A percentile compares a stretch with the other conserved stretches of the same genome.
phyloP scores from a whole-genome alignment of 2,113 vertebrate species.

The Brienomyrus brachyistius region DNA sequence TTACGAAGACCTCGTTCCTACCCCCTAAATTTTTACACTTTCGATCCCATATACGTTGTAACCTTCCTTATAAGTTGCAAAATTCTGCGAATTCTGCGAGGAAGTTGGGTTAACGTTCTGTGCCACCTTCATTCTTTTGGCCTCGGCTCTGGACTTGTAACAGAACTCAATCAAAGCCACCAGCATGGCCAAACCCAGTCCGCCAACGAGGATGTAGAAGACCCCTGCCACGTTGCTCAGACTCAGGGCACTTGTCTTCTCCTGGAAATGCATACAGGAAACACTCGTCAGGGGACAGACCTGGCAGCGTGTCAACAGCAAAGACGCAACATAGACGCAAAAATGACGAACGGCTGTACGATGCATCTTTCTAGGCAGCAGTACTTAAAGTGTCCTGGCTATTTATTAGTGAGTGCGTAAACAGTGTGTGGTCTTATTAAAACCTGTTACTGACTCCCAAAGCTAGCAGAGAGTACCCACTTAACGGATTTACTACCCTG shows the following conservation, averaged over 20 bases:
- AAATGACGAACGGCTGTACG: slow-evolving; percentile 29
- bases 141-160: slow-evolving; percentile 99
- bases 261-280: slow-evolving; percentile 77
- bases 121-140: slow-evolving; percentile 99
- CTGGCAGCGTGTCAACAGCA: slow-evolving; percentile 40
- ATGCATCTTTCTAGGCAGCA: neutral
- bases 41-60: slow-evolving; percentile 99
- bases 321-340: slow-evolving; percentile 15
- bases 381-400: neutral
- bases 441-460: neutral
- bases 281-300: slow-evolving; percentile 61
- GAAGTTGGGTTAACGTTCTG: slow-evolving; percentile 99
- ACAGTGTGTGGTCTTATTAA: neutral
- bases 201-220: slow-evolving; percentile 99
- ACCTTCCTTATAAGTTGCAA: slow-evolving; percentile 99
- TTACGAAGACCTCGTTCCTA: slow-evolving; percentile 98
- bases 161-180: slow-evolving; percentile 99
- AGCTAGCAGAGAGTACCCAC: neutral
- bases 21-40: slow-evolving; percentile 99
- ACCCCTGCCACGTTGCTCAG: slow-evolving; percentile 99
- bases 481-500: neutral
- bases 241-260: slow-evolving; percentile 99
- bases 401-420: neutral
- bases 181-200: slow-evolving; percentile 99
- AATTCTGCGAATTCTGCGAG: slow-evolving; percentile 99